Evolutionary conservation across 2,797 vertebrate genomes (phyloP).

Genomic region (Mormyrops boulengeri): DNA sequence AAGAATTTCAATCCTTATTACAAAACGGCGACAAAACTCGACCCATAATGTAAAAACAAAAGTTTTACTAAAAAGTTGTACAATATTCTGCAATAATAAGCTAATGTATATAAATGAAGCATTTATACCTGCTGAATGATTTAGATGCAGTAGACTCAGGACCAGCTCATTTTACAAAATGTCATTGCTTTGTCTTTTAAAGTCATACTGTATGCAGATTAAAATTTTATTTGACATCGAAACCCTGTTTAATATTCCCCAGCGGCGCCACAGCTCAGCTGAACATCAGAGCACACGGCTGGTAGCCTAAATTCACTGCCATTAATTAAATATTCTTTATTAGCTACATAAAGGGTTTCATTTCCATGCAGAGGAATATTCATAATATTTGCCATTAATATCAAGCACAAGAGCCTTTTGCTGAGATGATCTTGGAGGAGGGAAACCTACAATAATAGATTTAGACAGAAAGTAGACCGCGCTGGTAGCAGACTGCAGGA

Average conservation of each 20-base stretch:
- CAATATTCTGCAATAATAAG: constrained; percentile 28
- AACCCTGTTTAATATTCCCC: background rate
- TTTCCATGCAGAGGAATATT: background rate
- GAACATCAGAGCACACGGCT: background rate
- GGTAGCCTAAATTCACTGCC: background rate
- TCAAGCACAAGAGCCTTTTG: background rate
- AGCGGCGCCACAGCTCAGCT: background rate
- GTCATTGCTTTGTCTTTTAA: constrained; percentile 10
- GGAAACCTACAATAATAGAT: background rate
- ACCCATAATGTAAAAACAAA: constrained; percentile 7
- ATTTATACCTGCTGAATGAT: constrained; percentile 22
- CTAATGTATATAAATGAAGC: constrained; percentile 9
- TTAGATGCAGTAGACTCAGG: constrained; percentile 20
- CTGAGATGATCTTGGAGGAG: background rate
- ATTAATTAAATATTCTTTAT: background rate
- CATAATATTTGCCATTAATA: background rate
- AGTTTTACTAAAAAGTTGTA: constrained; percentile 24
- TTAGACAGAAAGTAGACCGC: background rate
- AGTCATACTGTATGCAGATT: constrained; percentile 2
- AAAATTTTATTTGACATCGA: constrained; percentile 12
- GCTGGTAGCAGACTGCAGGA: background rate
- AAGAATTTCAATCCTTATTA: background rate
- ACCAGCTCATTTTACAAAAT: background rate
- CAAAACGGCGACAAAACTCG: background rate
- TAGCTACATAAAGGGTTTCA: background rate